Base-by-base conservation (phyloP, 2,888 invertebrate species). In the Chloroclysta siterata region DNA sequence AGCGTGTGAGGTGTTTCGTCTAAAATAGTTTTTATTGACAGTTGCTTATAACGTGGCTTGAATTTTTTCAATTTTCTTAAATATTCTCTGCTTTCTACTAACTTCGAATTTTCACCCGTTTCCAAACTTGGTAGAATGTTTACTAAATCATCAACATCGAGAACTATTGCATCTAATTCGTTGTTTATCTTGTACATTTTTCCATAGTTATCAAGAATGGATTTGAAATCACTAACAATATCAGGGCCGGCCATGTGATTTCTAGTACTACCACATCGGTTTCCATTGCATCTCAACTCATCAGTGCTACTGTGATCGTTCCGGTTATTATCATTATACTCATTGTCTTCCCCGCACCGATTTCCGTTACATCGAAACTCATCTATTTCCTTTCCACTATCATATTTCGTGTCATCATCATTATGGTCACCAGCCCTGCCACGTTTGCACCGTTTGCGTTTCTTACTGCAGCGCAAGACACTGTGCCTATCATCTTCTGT, bases 131-230 rank as follows among this genome's bases (percentile, higher is more conserved):
- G 17, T 41, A 64, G n/a, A 56, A 56, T 60, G 4, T 63, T 61
- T 8, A 74, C 70, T 48, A 77, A 63, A 41, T 80, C 68, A 0
- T 76, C 63, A 6, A 77, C 28, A 46, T 79, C 77, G 0, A 85
- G 58, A n/a, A 85, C 73, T 28, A 83, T 68, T 2, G 81, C 79
- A 42, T 83, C 82, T 55, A 83, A 56, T 15, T 83, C 70, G 11
- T 81, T 70, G 48, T 68, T 78, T 14, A 82, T 46, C 70, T 75
- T 74, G 28, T 75, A 73, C 59, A 69, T 77, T 22, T 74, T 72
- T 13, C 73, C 68, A 22, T 63, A 55, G 5, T 57, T 52, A 33
- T 72, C 69, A 5, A 71, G 56, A 14, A 61, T 39, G 0, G 39
- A 52, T 52, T 41, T 58, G 2, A 66, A 48, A 57, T 33, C 46